These are phyloP conservation scores for Ptilonorhynchus violaceus DNA, from an alignment of 2,113 vertebrate species.

Conservation along the genomic window DNA sequence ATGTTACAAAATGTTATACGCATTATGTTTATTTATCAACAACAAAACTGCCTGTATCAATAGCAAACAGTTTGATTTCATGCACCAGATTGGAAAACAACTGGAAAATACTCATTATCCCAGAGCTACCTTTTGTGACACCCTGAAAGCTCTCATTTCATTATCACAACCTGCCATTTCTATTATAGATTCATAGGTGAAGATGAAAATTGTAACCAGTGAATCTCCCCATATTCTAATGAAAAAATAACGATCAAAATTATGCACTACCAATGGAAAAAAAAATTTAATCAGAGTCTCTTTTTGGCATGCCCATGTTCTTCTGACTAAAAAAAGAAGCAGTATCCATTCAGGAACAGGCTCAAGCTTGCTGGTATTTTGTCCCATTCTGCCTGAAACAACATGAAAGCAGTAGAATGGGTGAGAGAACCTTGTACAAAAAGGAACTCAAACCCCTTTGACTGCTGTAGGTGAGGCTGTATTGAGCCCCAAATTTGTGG, in stretches of 20 bases:
- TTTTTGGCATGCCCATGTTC: not conserved
- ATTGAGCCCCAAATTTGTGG: not conserved
- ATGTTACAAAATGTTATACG: not conserved
- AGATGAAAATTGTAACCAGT: not conserved
- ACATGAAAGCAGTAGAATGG: not conserved
- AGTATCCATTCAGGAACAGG: not conserved
- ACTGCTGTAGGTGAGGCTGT: not conserved
- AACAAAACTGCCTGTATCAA: conserved; percentile 1
- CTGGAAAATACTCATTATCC: conserved; percentile 55
- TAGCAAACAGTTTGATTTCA: conserved; percentile 57
- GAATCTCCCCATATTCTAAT: not conserved
- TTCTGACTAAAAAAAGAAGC: not conserved
- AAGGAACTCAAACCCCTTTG: not conserved
- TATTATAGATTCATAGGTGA: not conserved
- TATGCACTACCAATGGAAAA: not conserved
- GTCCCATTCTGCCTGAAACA: not conserved
- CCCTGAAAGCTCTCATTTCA: conserved; percentile 27
- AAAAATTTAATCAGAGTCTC: not conserved
- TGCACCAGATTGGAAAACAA: not conserved
- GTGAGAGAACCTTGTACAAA: not conserved
- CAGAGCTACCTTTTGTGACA: conserved; percentile 16
- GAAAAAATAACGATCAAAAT: not conserved
- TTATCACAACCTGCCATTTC: conserved; percentile 45
- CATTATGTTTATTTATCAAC: conserved; percentile 8
- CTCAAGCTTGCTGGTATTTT: not conserved